Evolutionary conservation across 2,113 vertebrate species (phyloP), one percentile per base, ranked within the genome.

Genomic region (Pterocles orientalis): DNA sequence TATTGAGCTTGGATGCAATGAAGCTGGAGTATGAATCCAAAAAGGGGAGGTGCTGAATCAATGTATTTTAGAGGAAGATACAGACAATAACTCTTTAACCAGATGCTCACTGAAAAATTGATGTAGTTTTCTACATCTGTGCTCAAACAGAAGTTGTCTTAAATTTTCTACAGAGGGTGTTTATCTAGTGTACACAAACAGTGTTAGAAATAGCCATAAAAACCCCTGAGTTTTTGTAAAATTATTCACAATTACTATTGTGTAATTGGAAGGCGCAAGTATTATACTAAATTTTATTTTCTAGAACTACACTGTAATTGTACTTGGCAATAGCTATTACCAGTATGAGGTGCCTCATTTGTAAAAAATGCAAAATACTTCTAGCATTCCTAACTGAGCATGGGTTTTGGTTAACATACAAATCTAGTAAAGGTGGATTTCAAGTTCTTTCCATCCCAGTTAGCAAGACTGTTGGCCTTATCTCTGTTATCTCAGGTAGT

Each of bases 131-230:
- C 33, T 58, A 4, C 50, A 64, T 80, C 78, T 88, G 33, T 93
- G 86, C 91, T 96, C 86, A 72, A 82, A 78, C 58, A 96, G 78
- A 89, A 97, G 72, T 85, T 82, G 19, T 88, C 95, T 97, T 91
- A 54, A 82, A 19, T 94, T 97, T 80, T 90, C 92, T 96, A 64
- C 97, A 98, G 97, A 97, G 98, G 96, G 95, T 97, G 97, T 97
- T 98, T 98, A 90, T 97, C 58, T 50, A 96, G 92, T 73, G 83
- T 94, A 79, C 82, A 82, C 24, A 96, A 97, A 92, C 95, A 89
- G 84, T 70, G 25, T 94, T 93, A 86, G 87, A 96, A 97, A 87
- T 79, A 92, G 84, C 92, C 86, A 73, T 97, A 90, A 97, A 97
- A 97, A 95, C 97, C 92, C 91, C 56, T 4, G 48, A 95, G 93